Conservation (phyloP, 53 echinoderm and acorn worm species). For the Stichopus horrens region DNA sequence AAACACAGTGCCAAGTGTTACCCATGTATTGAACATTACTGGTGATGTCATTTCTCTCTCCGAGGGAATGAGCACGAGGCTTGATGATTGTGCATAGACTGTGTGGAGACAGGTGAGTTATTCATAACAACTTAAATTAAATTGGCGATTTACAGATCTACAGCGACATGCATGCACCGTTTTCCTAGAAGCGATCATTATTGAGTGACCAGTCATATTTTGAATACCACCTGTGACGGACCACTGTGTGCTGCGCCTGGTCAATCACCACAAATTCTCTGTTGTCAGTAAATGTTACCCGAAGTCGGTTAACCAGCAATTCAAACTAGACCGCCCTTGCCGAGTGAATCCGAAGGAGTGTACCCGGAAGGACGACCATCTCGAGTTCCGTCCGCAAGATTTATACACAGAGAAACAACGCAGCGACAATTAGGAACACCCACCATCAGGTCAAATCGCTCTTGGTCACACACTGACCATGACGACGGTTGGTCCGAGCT, state of each 20-base stretch:
- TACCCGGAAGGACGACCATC: background rate
- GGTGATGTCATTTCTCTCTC: too few relatives aligned
- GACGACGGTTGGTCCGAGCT: conserved; percentile 27
- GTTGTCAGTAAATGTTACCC: background rate
- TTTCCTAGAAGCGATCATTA: too few relatives aligned
- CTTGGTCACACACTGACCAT: background rate
- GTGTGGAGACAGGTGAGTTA: too few relatives aligned
- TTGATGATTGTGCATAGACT: too few relatives aligned
- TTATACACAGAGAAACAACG: conserved; percentile 15
- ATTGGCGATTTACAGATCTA: too few relatives aligned
- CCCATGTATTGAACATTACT: too few relatives aligned
- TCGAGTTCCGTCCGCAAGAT: background rate
- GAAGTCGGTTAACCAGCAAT: background rate
- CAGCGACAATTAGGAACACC: conserved; percentile 22
- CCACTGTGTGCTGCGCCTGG: background rate
- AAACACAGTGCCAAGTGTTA: too few relatives aligned
- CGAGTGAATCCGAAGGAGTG: background rate
- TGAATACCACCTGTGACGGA: background rate
- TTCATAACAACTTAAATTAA: too few relatives aligned
- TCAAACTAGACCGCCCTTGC: background rate
- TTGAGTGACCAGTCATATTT: background rate
- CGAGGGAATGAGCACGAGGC: too few relatives aligned
- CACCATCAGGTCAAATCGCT: conserved; percentile 25
- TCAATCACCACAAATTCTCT: background rate
- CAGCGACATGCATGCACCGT: too few relatives aligned